Evolutionary conservation across 2,113 vertebrate genomes (phyloP).

Genomic region (Eptatretus burgeri): DNA sequence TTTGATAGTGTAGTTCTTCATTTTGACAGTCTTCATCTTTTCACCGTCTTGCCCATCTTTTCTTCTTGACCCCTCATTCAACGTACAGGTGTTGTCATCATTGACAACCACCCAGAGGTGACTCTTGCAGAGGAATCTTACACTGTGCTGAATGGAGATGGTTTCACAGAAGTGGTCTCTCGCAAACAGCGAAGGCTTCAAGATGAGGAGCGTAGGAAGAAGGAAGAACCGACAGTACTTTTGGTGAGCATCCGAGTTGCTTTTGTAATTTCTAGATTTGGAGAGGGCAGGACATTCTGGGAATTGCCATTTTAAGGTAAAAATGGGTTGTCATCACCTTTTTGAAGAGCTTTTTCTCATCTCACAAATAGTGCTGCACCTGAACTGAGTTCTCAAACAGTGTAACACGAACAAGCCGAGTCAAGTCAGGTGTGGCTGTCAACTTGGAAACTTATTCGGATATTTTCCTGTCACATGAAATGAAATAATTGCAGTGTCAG

Average conservation of each 20-base stretch:
- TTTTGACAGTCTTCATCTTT: neutral
- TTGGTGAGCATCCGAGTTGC: neutral
- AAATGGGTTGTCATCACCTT: constrained; percentile 6
- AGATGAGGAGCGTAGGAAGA: constrained; percentile 7
- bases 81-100: constrained; percentile 8
- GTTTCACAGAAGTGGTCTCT: constrained; percentile 8
- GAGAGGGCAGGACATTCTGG: neutral
- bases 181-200: constrained; percentile 6
- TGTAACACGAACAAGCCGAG: no score
- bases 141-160: neutral
- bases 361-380: neutral
- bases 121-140: neutral
- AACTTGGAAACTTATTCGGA: no score
- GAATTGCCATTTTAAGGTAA: neutral
- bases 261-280: neutral
- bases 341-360: neutral
- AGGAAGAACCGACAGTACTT: constrained; percentile 5
- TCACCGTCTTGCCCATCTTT: neutral
- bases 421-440: no score
- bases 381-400: no score
- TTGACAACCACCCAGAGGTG: constrained; percentile 8
- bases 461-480: no score
- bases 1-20: no score
- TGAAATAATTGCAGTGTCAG: no score
- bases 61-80: neutral